Base-by-base conservation (phyloP, 2,797 vertebrate species). In the Chrosomus eos region DNA sequence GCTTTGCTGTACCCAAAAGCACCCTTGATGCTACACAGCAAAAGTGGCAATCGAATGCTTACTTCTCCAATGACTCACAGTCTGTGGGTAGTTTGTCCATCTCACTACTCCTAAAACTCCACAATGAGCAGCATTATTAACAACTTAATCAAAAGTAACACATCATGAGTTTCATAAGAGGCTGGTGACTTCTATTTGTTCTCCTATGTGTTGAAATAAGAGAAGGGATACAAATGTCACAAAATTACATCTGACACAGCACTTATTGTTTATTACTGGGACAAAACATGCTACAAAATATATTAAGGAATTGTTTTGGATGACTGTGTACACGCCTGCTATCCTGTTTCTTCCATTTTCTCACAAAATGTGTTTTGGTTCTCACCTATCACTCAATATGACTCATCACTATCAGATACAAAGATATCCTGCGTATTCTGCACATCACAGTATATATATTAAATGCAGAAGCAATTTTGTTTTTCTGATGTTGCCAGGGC, bases 31-130 rank as follows among this genome's bases (percentile, higher is more conserved):
- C 87, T 70, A 89, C 82, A 86, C 83, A 84, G 87, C 73, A 90
- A 91, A 91, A 87, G 88, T 89, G 84, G 83, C 90, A 91, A 91
- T 90, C 88, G 89, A 93, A 89, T 18, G 23, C 77, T 89, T 86
- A 77, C 84, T 80, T 86, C 81, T 79, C 51, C 40, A 71, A 40
- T 84, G 72, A 55, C 75, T 80, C 83, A 60, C 70, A 45, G 40
- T 67, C 53, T 76, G 53, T 82, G 72, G 58, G 64, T 87, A 82
- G 86, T 82, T 76, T 58, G 78, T 75, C 19, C 48, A 23, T 68
- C 28, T 82, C 43, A 38, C 33, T 68, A 31, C 36, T 28, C 43
- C 51, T 10, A 11, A 51, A 86, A 28, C 26, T 36, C 36, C 36
- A 60, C 9, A 73, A 48, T 45, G 4, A 43, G 19, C 26, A 16